These are phyloP conservation scores for Crotalus helleri DNA, from an alignment of 2,113 vertebrate genomes.

Conservation along the genomic window DNA sequence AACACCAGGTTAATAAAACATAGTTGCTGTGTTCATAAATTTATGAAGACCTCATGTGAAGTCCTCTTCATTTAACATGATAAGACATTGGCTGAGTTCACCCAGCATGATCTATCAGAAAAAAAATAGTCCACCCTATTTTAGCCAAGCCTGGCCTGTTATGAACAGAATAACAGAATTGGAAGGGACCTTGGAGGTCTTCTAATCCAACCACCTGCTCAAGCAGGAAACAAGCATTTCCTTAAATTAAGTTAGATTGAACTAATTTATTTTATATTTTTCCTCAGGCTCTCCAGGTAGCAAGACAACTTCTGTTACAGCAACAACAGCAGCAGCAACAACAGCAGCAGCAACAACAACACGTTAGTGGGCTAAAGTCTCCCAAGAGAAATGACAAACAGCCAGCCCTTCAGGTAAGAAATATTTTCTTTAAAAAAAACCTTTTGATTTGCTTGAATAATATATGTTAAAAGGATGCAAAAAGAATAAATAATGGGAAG, in stretches of 20 bases:
- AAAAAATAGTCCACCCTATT: neutral
- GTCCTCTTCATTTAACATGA: neutral
- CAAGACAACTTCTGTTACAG: constrained; percentile 91
- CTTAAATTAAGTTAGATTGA: neutral
- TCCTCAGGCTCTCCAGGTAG: constrained; percentile 90
- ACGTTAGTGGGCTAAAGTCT: constrained; percentile 83
- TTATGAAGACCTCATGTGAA: neutral
- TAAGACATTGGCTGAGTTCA: too few species aligned
- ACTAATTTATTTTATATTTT: constrained; percentile 55
- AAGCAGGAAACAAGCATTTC: neutral
- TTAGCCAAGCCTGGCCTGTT: neutral
- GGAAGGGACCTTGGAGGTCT: too few species aligned
- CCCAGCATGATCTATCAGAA: neutral
- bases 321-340: constrained; percentile 64
- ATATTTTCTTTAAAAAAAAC: neutral
- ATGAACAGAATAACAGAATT: neutral
- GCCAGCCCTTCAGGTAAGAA: constrained; percentile 85
- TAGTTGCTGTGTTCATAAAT: neutral
- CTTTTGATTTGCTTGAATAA: neutral
- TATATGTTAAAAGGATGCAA: neutral
- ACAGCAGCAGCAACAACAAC: constrained; percentile 76
- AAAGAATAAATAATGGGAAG: neutral
- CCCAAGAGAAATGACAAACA: constrained; percentile 92
- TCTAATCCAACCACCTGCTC: neutral
- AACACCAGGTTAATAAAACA: neutral